phyloP scores from a whole-genome alignment of 2,888 invertebrate species.

The Pachymerium ferrugineum region DNA sequence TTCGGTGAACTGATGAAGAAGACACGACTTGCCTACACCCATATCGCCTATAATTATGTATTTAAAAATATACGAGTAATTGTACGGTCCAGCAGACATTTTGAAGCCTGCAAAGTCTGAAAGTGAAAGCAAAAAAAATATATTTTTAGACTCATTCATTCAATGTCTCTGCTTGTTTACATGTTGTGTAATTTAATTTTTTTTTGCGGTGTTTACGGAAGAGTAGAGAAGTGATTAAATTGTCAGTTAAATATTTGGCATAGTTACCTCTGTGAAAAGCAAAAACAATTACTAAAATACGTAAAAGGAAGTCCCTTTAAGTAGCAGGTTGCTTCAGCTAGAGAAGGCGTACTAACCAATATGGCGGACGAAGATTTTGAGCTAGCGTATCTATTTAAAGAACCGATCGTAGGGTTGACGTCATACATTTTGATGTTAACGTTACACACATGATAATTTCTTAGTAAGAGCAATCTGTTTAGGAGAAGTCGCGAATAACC shows the following conservation, averaged over 20 bases:
- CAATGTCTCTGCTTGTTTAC: not conserved
- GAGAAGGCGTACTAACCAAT: not conserved
- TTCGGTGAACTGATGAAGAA: slow-evolving; percentile 98
- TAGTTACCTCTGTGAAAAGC: not conserved
- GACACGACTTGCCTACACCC: slow-evolving; percentile 99
- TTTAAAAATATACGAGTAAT: slow-evolving; percentile 99
- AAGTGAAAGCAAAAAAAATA: not conserved
- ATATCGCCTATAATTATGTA: slow-evolving; percentile 99
- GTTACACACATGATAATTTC: too few species aligned
- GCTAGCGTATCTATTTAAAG: too few species aligned
- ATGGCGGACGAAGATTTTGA: too few species aligned
- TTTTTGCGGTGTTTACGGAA: not conserved
- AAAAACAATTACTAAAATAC: not conserved
- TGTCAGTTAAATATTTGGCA: not conserved
- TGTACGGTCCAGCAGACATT: slow-evolving; percentile 95
- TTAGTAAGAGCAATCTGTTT: too few species aligned
- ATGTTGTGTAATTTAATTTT: not conserved
- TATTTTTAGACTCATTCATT: not conserved
- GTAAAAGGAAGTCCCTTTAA: not conserved
- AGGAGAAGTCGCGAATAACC: too few species aligned
- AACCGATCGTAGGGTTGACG: too few species aligned
- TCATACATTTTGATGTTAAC: too few species aligned
- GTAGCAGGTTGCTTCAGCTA: not conserved
- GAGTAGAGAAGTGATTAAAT: not conserved
- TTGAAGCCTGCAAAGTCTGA: slow-evolving; percentile 36